These are phyloP conservation scores for Tuberolachnus salignus DNA, from an alignment of 2,888 invertebrate genomes.

Conservation along the genomic window DNA sequence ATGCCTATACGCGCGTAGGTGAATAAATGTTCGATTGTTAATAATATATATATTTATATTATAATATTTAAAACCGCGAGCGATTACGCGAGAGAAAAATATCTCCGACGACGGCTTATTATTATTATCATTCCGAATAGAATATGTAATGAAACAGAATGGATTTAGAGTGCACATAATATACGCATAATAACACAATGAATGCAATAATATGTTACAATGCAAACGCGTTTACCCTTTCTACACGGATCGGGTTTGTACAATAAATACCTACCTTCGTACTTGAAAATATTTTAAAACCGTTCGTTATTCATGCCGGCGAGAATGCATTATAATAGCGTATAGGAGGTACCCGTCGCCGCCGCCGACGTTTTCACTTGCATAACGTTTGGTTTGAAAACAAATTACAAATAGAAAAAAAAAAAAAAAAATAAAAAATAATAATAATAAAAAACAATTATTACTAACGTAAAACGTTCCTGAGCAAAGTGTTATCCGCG, in stretches of 20 bases:
- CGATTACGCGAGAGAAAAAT: not conserved
- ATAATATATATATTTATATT: no score
- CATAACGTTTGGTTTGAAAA: no score
- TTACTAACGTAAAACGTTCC: no score
- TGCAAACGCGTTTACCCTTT: slow-evolving; percentile 23
- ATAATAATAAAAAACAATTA: no score
- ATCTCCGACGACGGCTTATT: not conserved
- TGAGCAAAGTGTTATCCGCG: no score
- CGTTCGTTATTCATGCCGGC: not conserved
- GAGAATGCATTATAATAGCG: no score
- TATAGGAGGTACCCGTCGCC: no score
- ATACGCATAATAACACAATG: slow-evolving; percentile 16
- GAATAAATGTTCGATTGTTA: not conserved
- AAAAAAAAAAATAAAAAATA: no score
- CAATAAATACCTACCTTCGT: not conserved
- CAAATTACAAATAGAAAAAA: no score
- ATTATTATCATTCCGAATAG: not conserved
- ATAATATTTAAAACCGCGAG: not conserved
- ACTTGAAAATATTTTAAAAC: slow-evolving; percentile 33
- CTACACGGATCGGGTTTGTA: not conserved
- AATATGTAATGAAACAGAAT: not conserved
- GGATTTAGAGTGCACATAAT: not conserved
- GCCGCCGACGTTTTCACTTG: no score
- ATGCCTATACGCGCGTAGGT: no score
- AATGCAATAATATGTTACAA: slow-evolving; percentile 16